phyloP scores from a whole-genome alignment of 2,797 vertebrate genomes.

The Phylloscopus collybita region DNA sequence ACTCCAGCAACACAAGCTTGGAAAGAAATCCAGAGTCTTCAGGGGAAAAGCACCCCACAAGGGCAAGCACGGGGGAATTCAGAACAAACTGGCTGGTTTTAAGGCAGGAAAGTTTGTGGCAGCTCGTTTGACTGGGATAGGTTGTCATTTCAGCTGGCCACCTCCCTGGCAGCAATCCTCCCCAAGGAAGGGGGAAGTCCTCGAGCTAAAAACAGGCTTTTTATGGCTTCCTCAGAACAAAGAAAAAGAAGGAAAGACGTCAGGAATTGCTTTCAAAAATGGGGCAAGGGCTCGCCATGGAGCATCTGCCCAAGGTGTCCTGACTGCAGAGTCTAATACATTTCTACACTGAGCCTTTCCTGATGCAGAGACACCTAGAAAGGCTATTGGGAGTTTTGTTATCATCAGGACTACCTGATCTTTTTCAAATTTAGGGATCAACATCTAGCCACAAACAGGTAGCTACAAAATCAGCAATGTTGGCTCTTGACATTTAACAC shows the following conservation, averaged over 20 bases:
- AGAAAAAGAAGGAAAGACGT: background rate
- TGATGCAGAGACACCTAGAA: background rate
- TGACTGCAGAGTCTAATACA: background rate
- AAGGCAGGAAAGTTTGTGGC: slow-evolving; percentile 47
- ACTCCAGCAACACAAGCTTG: slow-evolving; percentile 82
- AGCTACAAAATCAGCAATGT: accelerated
- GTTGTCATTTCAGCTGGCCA: slow-evolving; percentile 1
- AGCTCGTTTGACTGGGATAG: background rate
- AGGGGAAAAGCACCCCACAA: slow-evolving; percentile 42
- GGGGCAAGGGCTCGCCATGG: accelerated
- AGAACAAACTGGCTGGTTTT: background rate
- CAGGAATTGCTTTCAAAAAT: background rate
- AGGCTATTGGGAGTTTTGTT: background rate
- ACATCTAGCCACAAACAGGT: background rate
- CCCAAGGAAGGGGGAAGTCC: accelerated
- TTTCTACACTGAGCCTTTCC: background rate
- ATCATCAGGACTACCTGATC: background rate
- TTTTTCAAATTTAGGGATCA: background rate
- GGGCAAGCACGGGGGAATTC: background rate
- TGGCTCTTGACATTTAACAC: background rate
- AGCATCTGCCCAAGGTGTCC: background rate
- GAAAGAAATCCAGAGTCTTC: slow-evolving; percentile 74
- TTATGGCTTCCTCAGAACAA: background rate
- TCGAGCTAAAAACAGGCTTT: background rate
- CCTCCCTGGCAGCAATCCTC: background rate